A percentile compares a stretch with the other conserved stretches of the same genome.
These are phyloP conservation scores for Sceliomorpha sp. DNA, from an alignment of 2,888 invertebrate species.

Conservation along the genomic window DNA sequence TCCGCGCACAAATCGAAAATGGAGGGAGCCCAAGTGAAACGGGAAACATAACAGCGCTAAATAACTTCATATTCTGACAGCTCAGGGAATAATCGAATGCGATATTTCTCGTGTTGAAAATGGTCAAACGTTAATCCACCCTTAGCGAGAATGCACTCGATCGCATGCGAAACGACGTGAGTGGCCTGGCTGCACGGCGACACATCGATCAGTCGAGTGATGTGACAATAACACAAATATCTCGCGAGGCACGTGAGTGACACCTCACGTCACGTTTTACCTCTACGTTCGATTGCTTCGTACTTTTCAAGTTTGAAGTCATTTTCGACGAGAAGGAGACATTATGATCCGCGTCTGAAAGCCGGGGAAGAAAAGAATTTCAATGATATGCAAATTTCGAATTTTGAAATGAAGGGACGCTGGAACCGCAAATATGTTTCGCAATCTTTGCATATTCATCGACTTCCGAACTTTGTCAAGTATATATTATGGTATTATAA, in stretches of 20 bases:
- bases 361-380: too few relatives aligned
- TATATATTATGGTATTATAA: too few relatives aligned
- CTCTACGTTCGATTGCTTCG: constrained; percentile 20
- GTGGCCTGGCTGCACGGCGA: constrained; percentile 17
- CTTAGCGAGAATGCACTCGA: constrained; percentile 22
- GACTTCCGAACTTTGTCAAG: too few relatives aligned
- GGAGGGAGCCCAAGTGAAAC: constrained; percentile 2
- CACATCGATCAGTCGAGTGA: constrained; percentile 39
- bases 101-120: constrained; percentile 23
- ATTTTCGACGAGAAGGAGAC: too few relatives aligned
- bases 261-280: constrained; percentile 31
- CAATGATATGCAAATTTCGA: too few relatives aligned
- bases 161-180: constrained; percentile 26
- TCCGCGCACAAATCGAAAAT: constrained; percentile 22
- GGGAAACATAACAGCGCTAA: constrained; percentile 12
- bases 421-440: too few relatives aligned
- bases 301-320: constrained; percentile 11
- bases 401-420: too few relatives aligned
- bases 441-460: too few relatives aligned
- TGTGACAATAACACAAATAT: constrained; percentile 45
- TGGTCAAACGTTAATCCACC: constrained; percentile 45
- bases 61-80: constrained; percentile 37
- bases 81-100: constrained; percentile 33
- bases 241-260: constrained; percentile 26
- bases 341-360: too few relatives aligned